Evolutionary conservation across 1,140 invertebrate genomes (phyloP).

Genomic region (Tetramorium alpestre): DNA sequence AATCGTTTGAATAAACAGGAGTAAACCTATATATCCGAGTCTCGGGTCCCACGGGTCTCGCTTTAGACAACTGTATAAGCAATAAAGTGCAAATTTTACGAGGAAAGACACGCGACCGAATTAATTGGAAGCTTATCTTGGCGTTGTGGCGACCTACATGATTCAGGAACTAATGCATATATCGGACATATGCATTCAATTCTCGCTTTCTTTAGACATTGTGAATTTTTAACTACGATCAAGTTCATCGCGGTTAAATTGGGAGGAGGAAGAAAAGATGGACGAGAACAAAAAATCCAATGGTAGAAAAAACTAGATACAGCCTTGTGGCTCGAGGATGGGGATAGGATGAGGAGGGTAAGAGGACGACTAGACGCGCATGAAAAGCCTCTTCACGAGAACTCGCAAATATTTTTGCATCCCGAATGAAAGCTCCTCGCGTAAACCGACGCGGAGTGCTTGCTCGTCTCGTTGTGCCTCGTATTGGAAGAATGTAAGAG

Average conservation of each 20-base stretch:
- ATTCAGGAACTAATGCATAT: neutral
- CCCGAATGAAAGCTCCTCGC: conserved; percentile 36
- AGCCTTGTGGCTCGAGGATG: neutral
- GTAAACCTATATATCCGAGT: neutral
- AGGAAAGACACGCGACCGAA: neutral
- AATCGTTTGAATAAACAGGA: neutral
- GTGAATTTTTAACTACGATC: neutral
- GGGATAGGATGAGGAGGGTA: neutral
- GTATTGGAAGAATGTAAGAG: conserved; percentile 37
- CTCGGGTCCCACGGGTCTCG: neutral
- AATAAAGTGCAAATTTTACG: neutral
- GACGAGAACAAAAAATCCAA: neutral
- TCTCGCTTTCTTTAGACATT: neutral
- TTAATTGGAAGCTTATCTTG: neutral
- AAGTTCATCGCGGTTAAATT: neutral
- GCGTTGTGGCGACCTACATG: neutral
- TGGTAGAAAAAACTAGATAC: neutral
- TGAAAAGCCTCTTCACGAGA: conserved; percentile 5
- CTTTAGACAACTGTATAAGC: neutral
- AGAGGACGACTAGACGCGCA: neutral
- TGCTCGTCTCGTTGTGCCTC: conserved; percentile 24
- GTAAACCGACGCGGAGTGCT: conserved; percentile 38
- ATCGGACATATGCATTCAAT: neutral
- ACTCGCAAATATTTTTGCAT: conserved; percentile 51
- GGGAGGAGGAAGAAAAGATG: neutral